Conservation (phyloP, 1,140 invertebrate species). For the Drosophila serrata region DNA sequence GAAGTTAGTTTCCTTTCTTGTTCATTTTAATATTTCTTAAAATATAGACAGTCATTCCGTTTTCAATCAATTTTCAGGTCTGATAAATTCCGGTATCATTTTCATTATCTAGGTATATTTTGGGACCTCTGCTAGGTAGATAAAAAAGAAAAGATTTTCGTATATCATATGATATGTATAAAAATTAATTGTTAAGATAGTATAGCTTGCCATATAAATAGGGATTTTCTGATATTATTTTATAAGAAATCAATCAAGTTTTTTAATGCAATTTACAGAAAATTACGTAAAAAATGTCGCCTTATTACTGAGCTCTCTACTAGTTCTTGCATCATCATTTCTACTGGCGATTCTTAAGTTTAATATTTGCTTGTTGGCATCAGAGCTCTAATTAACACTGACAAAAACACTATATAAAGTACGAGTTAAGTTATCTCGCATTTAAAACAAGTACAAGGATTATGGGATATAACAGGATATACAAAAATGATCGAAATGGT, state of each 20-base stretch:
- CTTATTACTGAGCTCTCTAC: neutral
- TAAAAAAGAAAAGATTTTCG: neutral
- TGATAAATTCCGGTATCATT: conserved; percentile 4
- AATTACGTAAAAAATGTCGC: neutral
- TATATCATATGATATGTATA: conserved; percentile 4
- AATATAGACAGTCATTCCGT: neutral
- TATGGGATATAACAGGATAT: no score
- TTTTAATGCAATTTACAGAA: neutral
- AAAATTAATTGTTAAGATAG: neutral
- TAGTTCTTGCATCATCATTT: neutral
- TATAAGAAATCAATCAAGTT: neutral
- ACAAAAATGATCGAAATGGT: no score
- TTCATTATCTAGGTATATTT: conserved; percentile 24
- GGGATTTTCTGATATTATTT: neutral
- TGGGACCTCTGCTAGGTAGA: neutral
- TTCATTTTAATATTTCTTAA: no score
- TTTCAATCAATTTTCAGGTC: conserved; percentile 3
- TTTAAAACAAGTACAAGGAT: no score
- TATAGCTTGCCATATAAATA: neutral
- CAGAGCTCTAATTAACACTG: neutral
- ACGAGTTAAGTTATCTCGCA: neutral
- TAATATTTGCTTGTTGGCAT: neutral
- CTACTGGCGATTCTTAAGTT: neutral
- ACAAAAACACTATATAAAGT: neutral
- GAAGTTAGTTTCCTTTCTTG: no score